Evolutionary conservation across 2,888 invertebrate species (phyloP), one percentile per base, ranked within the genome.

Genomic region (Ptychoptera contaminata): DNA sequence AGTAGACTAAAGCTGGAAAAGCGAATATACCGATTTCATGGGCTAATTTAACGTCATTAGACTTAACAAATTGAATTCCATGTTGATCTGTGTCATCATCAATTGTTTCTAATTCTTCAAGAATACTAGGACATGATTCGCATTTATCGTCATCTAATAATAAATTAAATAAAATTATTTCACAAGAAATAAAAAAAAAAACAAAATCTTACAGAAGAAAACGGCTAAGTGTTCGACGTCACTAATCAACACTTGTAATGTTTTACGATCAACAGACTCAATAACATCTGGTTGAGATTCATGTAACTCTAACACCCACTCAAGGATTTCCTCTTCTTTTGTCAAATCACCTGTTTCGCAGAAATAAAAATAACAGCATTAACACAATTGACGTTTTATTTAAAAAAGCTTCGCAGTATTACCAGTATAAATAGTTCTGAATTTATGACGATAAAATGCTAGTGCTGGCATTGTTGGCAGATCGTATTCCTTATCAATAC

Each of bases 1-100:
- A 92, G 66, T 90, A 92, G 43, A 91, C 88, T 54, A 92, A 70
- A 48, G 88, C 87, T 50, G 92, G 92, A 61, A 92, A 86, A 58
- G 87, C 84, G 67, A 87, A 86, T 59, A 92, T 87, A 51, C 91
- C 90, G 57, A 91, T 82, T 67, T 91, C 88, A 40, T 88, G 82
- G 2, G 91, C 91, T 50, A 90, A 66, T 60, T 86, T 86, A 0
- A 84, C 77, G 63, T 92, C 91, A 60, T 85, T 88, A 3, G 90
- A 88, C 61, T 92, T 91, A 34, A 92, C 90, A 65, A 92, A 91
- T 64, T 92, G 88, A 56, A 92, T 91, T 42, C 86, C 90, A 56
- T 88, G 84, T 58, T 88, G 81, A 57, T 91, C 91, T 7, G 91
- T 87, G 55, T 92, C 91, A 59, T 90, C 90, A 58, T 90, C 90